Base-by-base conservation (phyloP, 2,797 vertebrate genomes). In the Etheostoma perlongum region DNA sequence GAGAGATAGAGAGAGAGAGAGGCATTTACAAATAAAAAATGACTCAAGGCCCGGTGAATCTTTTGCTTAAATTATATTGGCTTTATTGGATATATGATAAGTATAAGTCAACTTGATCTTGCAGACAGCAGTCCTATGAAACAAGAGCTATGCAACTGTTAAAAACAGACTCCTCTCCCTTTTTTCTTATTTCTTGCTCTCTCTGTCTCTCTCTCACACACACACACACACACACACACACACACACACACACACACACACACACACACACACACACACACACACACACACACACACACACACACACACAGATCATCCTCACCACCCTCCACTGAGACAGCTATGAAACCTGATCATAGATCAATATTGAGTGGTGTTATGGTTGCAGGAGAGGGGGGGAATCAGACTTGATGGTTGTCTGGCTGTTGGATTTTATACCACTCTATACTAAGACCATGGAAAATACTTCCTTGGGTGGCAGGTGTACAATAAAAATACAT, bases 261-360 rank as follows among this genome's bases (percentile, higher is more conserved):
- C 47, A 71, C 25, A 59, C 10, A 78, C 62, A 44, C 19, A n/a
- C 64, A 49, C 69, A 55, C 72, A 61, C 46, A 25, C 62, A 61
- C 60, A 66, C 33, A 36, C 33, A 9, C 33, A 36, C 33, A 9
- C 33, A 36, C 33, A 10, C 63, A 55, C 78, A 70, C 46, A 25
- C 15, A 40, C 82, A 77, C 47, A 71, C 25, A 59, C 10, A 78
- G 42, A 77, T 80, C 49, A 54, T 78, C 54, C 72, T 77, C 68
- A 78, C 72, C 75, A 66, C 70, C 46, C 63, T 86, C 82, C 85
- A 84, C 70, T 63, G 82, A 87, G 85, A 84, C 67, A 4, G 66
- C 85, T 53, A 84, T 90, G 90, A 92, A 93, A 94, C 84, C 84
- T 46, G 88, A 93, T 91, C 76, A 86, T 36, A 47, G 83, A 93